phyloP scores from a whole-genome alignment of 2,113 vertebrate species.

The Sapayoa aenigma region DNA sequence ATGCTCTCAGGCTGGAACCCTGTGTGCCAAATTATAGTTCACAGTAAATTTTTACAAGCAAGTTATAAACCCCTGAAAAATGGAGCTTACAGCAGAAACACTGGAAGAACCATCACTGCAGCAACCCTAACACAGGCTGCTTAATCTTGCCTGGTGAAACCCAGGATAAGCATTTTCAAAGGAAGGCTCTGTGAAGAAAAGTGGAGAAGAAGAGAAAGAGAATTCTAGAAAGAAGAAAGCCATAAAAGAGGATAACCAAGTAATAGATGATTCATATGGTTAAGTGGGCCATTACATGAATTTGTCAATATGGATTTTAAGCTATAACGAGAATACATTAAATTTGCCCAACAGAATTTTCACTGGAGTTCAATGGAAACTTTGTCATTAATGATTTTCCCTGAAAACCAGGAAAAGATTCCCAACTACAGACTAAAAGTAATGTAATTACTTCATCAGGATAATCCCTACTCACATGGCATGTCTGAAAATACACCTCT shows the following conservation, averaged over 20 bases:
- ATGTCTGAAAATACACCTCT: not conserved
- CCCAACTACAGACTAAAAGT: not conserved
- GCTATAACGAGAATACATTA: not conserved
- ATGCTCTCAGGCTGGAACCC: constrained; percentile 35
- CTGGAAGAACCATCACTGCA: not conserved
- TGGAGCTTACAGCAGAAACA: constrained; percentile 26
- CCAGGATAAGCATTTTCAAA: not conserved
- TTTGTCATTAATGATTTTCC: not conserved
- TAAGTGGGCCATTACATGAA: not conserved
- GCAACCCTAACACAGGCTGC: not conserved
- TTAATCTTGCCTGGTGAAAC: not conserved
- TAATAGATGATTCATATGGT: not conserved
- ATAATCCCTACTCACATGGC: not conserved
- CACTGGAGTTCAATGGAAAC: not conserved
- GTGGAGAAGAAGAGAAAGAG: not conserved
- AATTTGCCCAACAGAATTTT: not conserved
- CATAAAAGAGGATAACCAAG: not conserved
- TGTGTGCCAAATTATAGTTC: constrained; percentile 53
- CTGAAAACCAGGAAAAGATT: not conserved
- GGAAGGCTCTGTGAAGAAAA: not conserved
- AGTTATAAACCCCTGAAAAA: constrained; percentile 66
- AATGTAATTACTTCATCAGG: not conserved
- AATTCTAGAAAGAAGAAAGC: not conserved
- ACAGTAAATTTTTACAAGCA: constrained; percentile 57
- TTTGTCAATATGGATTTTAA: not conserved